phyloP scores from a whole-genome alignment of 1,140 invertebrate genomes.

The Kradibia gibbosae region DNA sequence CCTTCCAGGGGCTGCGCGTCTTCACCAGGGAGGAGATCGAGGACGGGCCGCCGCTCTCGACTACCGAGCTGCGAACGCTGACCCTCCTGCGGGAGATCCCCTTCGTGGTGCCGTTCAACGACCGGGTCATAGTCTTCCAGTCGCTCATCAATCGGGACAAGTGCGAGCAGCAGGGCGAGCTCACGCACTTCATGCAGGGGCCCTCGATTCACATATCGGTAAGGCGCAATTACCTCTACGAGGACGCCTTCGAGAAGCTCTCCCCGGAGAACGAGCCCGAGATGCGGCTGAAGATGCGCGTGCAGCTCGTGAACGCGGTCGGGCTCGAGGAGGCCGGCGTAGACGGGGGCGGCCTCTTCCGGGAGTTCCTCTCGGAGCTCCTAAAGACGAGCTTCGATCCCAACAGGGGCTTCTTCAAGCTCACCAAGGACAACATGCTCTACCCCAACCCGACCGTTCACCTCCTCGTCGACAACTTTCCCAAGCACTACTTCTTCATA shows the following conservation, averaged over 20 bases:
- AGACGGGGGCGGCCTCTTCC: constrained; percentile 94
- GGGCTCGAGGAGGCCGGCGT: constrained; percentile 96
- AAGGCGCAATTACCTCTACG: constrained; percentile 93
- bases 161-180: constrained; percentile 81
- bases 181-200: constrained; percentile 82
- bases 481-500: constrained; percentile 95
- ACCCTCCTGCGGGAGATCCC: constrained; percentile 93
- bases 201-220: constrained; percentile 86
- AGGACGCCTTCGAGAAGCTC: constrained; percentile 96
- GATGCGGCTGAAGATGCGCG: constrained; percentile 86
- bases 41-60: constrained; percentile 87
- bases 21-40: constrained; percentile 79
- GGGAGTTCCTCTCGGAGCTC: constrained; percentile 93
- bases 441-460: constrained; percentile 96
- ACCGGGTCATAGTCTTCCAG: constrained; percentile 89
- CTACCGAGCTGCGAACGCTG: constrained; percentile 89
- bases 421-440: constrained; percentile 93
- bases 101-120: constrained; percentile 92
- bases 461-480: constrained; percentile 86
- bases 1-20: constrained; percentile 77
- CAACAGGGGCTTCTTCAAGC: constrained; percentile 93
- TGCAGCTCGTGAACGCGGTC: constrained; percentile 91
- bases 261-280: constrained; percentile 93
- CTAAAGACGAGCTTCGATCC: constrained; percentile 97
- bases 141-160: constrained; percentile 82